Evolutionary conservation across 2,888 invertebrate genomes (phyloP).

Genomic region (Synanthedon formicaeformis): DNA sequence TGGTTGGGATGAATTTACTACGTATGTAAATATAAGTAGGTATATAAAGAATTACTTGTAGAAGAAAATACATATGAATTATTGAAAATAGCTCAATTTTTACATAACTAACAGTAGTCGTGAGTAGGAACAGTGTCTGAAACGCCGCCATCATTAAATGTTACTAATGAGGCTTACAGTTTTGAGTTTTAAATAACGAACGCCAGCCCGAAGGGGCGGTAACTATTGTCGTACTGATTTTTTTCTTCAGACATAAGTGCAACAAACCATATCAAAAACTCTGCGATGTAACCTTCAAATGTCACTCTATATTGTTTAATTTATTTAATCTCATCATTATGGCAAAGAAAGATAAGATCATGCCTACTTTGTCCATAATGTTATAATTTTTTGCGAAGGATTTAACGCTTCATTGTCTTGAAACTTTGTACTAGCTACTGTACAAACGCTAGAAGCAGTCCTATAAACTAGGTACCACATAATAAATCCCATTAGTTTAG

Average conservation of each 20-base stretch:
- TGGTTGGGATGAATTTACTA: neutral
- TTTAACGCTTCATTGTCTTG: too few species aligned
- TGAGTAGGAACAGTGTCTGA: constrained; percentile 38
- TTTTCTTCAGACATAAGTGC: constrained; percentile 49
- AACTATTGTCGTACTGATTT: constrained; percentile 37
- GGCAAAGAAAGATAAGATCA: neutral
- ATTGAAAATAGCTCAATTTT: neutral
- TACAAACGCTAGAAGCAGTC: constrained; percentile 57
- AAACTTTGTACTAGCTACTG: constrained; percentile 14
- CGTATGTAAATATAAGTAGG: constrained; percentile 4
- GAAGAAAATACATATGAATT: too few species aligned
- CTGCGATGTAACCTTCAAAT: constrained; percentile 43
- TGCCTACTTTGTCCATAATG: too few species aligned
- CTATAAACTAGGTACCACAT: constrained; percentile 26
- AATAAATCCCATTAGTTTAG: constrained; percentile 47
- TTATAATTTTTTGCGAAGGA: too few species aligned
- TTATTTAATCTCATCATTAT: neutral
- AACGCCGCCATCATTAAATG: constrained; percentile 64
- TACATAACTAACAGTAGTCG: constrained; percentile 29
- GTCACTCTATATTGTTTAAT: constrained; percentile 14
- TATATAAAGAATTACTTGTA: constrained; percentile 1
- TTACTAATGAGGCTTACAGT: constrained; percentile 67
- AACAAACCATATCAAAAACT: constrained; percentile 52
- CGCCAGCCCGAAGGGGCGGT: constrained; percentile 49
- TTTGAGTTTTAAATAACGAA: constrained; percentile 64